These are phyloP conservation scores for Gymnosoma rotundatum DNA, from an alignment of 2,888 invertebrate species.

Conservation along the genomic window DNA sequence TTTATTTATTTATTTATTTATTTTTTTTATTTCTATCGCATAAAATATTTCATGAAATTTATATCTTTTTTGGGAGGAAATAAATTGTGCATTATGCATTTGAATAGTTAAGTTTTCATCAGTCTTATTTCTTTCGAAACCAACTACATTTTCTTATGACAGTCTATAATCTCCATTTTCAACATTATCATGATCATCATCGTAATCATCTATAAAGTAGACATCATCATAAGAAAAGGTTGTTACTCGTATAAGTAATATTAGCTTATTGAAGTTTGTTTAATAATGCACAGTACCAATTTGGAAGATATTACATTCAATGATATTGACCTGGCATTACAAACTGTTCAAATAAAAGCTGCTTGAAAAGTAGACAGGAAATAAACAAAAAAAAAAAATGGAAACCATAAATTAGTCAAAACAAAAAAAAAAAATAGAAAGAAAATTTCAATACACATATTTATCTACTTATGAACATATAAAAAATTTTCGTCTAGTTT, in stretches of 20 bases:
- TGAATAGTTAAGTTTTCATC: slow-evolving; percentile 61
- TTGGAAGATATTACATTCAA: slow-evolving; percentile 66
- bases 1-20: no score
- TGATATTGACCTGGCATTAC: slow-evolving; percentile 66
- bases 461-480: no score
- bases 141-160: slow-evolving; percentile 27
- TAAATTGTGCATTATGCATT: slow-evolving; percentile 70
- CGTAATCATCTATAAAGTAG: slow-evolving; percentile 16
- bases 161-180: slow-evolving; percentile 13
- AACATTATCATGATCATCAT: slow-evolving; percentile 21
- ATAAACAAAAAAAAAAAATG: not conserved
- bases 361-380: slow-evolving; percentile 59
- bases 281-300: slow-evolving; percentile 58
- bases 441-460: no score
- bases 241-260: slow-evolving; percentile 54
- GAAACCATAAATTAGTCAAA: no score
- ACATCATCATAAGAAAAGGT: slow-evolving; percentile 49
- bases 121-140: slow-evolving; percentile 38
- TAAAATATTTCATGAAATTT: no score
- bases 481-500: no score
- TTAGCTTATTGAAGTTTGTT: slow-evolving; percentile 68
- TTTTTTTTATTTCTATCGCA: no score
- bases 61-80: slow-evolving; percentile 9
- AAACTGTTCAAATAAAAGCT: slow-evolving; percentile 33
- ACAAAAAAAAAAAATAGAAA: no score